Conservation (phyloP, 2,797 vertebrate genomes). For the Leptodactylus fallax region DNA sequence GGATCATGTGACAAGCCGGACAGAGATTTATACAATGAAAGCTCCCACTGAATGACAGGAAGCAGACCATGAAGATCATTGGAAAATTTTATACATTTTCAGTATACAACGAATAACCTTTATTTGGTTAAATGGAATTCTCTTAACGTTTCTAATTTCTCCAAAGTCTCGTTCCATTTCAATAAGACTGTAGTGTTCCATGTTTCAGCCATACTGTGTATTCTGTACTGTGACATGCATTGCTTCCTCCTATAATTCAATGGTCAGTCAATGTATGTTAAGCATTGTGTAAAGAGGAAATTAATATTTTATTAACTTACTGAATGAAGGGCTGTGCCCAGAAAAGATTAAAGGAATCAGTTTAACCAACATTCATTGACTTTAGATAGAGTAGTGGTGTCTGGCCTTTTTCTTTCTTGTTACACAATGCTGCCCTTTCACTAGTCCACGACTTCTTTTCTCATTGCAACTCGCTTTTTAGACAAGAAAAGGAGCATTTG, state of each 20-base stretch:
- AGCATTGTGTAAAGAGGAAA: constrained; percentile 30
- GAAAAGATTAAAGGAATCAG: constrained; percentile 41
- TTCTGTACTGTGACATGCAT: not conserved
- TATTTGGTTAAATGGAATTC: not conserved
- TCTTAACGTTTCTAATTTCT: not conserved
- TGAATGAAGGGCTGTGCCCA: constrained; percentile 24
- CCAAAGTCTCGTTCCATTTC: not conserved
- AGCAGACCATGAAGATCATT: not conserved
- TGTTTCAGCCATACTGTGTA: no score
- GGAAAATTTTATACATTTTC: not conserved
- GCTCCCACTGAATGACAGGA: no score
- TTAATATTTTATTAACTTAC: constrained; percentile 33
- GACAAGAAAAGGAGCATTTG: constrained; percentile 38
- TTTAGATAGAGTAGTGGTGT: constrained; percentile 18
- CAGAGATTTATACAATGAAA: no score
- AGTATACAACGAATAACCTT: not conserved
- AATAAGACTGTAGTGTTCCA: not conserved
- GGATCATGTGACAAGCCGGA: no score
- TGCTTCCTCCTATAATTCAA: not conserved
- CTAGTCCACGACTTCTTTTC: constrained; percentile 2
- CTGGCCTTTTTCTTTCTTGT: not conserved
- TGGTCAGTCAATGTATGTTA: not conserved
- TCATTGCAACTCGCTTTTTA: constrained; percentile 22
- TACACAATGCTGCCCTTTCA: constrained; percentile 52
- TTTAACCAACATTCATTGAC: constrained; percentile 36